These are phyloP conservation scores for Sceliomorpha sp. DNA, from an alignment of 2,888 invertebrate genomes.

Conservation along the genomic window DNA sequence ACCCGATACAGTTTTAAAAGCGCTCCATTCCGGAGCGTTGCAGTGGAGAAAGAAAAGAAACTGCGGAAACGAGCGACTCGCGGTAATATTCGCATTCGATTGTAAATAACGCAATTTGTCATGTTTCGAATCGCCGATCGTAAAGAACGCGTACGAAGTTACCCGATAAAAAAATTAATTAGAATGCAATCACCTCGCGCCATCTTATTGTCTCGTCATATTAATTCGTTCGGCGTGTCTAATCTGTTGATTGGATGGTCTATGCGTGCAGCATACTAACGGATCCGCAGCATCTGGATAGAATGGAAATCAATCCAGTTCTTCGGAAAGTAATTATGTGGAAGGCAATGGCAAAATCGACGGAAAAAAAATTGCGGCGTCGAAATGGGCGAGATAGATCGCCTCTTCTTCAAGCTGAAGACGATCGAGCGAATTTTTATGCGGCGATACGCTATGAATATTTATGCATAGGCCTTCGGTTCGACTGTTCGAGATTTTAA, in stretches of 20 bases:
- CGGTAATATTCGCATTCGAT: no score
- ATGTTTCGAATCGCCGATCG: slow-evolving; percentile 12
- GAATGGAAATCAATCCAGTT: slow-evolving; percentile 62
- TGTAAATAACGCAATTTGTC: slow-evolving; percentile 24
- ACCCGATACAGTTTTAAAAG: slow-evolving; percentile 17
- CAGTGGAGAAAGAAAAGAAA: no score
- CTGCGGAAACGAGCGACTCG: no score
- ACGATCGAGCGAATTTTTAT: slow-evolving; percentile 61
- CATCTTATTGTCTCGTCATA: slow-evolving; percentile 62
- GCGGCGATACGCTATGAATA: slow-evolving; percentile 69
- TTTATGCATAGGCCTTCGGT: slow-evolving; percentile 62
- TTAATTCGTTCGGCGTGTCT: slow-evolving; percentile 71
- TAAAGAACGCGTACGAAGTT: slow-evolving; percentile 11
- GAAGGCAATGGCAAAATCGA: slow-evolving; percentile 33
- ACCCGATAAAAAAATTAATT: slow-evolving; percentile 65
- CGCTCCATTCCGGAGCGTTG: no score
- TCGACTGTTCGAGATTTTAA: slow-evolving; percentile 18
- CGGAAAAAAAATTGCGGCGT: slow-evolving; percentile 21
- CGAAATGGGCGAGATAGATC: slow-evolving; percentile 19
- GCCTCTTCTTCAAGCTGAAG: slow-evolving; percentile 32
- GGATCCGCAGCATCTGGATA: slow-evolving; percentile 34
- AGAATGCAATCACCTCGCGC: slow-evolving; percentile 70
- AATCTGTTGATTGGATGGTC: slow-evolving; percentile 71
- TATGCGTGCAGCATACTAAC: slow-evolving; percentile 59
- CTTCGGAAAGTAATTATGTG: slow-evolving; percentile 64